These are phyloP conservation scores for Nothocercus nigrocapillus DNA, from an alignment of 2,113 vertebrate species.

Conservation along the genomic window DNA sequence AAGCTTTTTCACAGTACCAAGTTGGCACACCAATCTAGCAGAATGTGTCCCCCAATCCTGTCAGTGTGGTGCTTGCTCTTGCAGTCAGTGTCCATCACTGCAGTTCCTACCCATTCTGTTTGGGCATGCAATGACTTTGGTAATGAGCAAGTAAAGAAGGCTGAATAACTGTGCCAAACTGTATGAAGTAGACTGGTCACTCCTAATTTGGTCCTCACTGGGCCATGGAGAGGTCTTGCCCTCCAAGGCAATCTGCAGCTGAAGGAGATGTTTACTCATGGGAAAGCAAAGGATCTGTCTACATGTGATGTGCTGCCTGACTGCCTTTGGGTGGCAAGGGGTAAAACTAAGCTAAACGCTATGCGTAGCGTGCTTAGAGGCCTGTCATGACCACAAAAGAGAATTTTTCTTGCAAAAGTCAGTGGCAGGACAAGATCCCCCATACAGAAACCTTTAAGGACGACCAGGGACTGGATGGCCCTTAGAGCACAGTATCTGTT, in stretches of 20 bases:
- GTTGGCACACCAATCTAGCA: neutral
- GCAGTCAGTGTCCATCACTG: neutral
- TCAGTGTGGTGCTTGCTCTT: constrained; percentile 1
- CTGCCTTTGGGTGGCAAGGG: neutral
- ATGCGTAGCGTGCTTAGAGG: neutral
- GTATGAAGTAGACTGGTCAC: neutral
- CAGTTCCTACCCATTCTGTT: neutral
- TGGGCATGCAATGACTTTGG: neutral
- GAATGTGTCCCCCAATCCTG: neutral
- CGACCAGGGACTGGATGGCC: neutral
- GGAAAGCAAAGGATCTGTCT: neutral
- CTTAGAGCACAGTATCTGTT: neutral
- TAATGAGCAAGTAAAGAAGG: neutral
- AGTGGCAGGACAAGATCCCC: neutral
- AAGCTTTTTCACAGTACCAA: constrained; percentile 1
- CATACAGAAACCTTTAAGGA: neutral
- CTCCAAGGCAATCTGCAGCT: neutral
- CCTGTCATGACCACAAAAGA: neutral
- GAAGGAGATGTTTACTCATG: neutral
- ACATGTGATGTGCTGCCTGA: neutral
- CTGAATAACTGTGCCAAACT: neutral
- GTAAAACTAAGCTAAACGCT: neutral
- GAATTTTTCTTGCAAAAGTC: neutral
- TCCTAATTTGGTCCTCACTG: neutral
- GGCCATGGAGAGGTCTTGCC: neutral